Conservation (phyloP, 2,113 vertebrate genomes). For the Nerophis lumbriciformis region DNA sequence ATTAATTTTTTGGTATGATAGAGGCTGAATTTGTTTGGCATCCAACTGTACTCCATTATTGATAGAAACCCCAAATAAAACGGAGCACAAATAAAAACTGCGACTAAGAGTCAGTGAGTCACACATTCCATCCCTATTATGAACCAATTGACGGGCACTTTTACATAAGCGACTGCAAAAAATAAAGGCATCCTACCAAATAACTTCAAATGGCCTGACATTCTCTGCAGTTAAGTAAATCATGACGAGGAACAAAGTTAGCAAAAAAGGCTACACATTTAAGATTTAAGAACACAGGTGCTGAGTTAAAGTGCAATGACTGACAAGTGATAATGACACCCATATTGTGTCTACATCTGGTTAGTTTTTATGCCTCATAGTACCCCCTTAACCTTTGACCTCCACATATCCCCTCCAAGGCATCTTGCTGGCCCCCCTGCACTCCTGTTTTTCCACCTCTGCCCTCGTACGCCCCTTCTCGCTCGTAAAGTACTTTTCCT, state of each 20-base stretch:
- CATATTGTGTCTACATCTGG: constrained; percentile 69
- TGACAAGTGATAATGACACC: constrained; percentile 80
- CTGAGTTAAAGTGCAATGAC: constrained; percentile 51
- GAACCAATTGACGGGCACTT: too few species aligned
- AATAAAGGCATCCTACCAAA: too few species aligned
- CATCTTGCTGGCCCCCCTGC: constrained; percentile 32
- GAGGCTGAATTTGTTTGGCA: too few species aligned
- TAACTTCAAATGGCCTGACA: not conserved
- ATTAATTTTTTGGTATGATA: too few species aligned
- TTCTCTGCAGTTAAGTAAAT: not conserved
- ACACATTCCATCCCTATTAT: too few species aligned
- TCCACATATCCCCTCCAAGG: constrained; percentile 36
- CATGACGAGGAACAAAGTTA: not conserved
- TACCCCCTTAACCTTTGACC: constrained; percentile 54
- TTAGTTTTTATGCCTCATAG: constrained; percentile 60
- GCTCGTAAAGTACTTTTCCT: constrained; percentile 42
- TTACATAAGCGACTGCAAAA: too few species aligned
- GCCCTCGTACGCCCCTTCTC: constrained; percentile 30
- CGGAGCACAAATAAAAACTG: too few species aligned
- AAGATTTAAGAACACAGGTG: not conserved
- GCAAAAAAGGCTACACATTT: not conserved
- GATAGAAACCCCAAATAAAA: too few species aligned
- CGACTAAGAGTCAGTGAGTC: too few species aligned
- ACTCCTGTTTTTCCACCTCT: constrained; percentile 47
- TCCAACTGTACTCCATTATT: too few species aligned